Base-by-base conservation (phyloP, 2,888 invertebrate species). In the Nomada lathburiana region DNA sequence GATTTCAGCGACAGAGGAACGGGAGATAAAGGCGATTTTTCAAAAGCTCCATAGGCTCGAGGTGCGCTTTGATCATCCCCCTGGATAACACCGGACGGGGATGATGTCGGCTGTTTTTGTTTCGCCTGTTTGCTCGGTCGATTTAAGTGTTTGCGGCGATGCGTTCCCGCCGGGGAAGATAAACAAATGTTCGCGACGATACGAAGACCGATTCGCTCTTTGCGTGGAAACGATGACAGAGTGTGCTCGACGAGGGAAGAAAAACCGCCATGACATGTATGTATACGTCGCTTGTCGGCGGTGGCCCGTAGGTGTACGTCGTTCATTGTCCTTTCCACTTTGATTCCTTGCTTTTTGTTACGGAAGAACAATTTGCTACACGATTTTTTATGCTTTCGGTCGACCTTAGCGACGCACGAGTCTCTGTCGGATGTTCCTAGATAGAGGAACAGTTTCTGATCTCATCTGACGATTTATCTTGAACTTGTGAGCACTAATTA, bases 21-120 rank as follows among this genome's bases (percentile, higher is more conserved):
- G 64, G 60, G 83, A 87, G 86, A 87, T 87, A 86, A 86, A 84
- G 86, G 80, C 78, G 74, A 67, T 82, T 68, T 79, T 76, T 71
- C 57, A 82, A 82, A 83, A 87, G 69, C 65, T 74, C 44, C 57
- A 57, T 57, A 59, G 50, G 62, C 62, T n/a, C 64, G 60, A 52
- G 76, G 62, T 71, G 69, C 42, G 62, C 83, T 85, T 78, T 81
- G 83, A 83, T 78, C 74, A 64, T 71, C 62, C 76, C 60, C 52
- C 29, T 52, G 71, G 63, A 75, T 72, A 69, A 79, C 79, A 36
- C 65, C 62, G 44, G 62, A 50, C 50, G 26, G 67, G 72, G 63
- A 76, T 26, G 29, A 53, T 5, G n/a, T 47, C 13, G 53, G 55
- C 47, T 50, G 55, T 76, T 70, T 76, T 72, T 67, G 59, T 73